A percentile compares a stretch with the other conserved stretches of the same genome.
Conservation (phyloP, 1,140 invertebrate species). For the Pachypeltis micranthus region DNA sequence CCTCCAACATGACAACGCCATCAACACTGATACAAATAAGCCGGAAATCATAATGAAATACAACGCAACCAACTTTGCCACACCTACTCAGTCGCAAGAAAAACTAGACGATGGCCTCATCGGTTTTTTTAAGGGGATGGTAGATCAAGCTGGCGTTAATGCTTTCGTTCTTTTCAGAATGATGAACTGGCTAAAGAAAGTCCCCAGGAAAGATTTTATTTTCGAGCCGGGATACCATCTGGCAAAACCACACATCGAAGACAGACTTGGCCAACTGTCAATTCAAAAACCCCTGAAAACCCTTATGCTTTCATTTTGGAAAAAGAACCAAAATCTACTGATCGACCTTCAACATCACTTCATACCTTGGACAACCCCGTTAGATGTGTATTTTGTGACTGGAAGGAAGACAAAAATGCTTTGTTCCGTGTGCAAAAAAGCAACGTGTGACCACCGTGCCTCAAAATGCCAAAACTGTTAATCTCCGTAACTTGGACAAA, state of each 20-base stretch:
- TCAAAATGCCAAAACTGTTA: conserved; percentile 9
- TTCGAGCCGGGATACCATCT: conserved; percentile 1
- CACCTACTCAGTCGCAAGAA: conserved; percentile 24
- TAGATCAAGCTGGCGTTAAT: conserved; percentile 25
- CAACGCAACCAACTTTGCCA: conserved; percentile 28
- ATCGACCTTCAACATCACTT: not conserved
- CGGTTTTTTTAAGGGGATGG: conserved; percentile 22
- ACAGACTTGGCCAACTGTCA: not conserved
- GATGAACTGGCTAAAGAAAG: conserved; percentile 16
- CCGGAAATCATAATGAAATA: conserved; percentile 29
- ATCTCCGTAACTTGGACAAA: too few species aligned
- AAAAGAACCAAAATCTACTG: not conserved
- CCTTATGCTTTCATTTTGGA: conserved; percentile 2
- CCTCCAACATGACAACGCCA: conserved; percentile 28
- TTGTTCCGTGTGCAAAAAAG: conserved; percentile 9
- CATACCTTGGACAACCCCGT: conserved; percentile 10
- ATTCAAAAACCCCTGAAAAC: conserved; percentile 9
- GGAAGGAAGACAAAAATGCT: conserved; percentile 16
- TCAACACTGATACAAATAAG: conserved; percentile 25
- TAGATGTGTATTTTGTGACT: conserved; percentile 10
- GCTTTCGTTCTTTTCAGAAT: conserved; percentile 23
- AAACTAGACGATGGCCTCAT: conserved; percentile 29
- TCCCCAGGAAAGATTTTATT: conserved; percentile 11
- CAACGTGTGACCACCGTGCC: conserved; percentile 11
- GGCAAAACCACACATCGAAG: conserved; percentile 4